Evolutionary conservation across 1,140 invertebrate genomes (phyloP).

Genomic region (Zelostemma sp.): DNA sequence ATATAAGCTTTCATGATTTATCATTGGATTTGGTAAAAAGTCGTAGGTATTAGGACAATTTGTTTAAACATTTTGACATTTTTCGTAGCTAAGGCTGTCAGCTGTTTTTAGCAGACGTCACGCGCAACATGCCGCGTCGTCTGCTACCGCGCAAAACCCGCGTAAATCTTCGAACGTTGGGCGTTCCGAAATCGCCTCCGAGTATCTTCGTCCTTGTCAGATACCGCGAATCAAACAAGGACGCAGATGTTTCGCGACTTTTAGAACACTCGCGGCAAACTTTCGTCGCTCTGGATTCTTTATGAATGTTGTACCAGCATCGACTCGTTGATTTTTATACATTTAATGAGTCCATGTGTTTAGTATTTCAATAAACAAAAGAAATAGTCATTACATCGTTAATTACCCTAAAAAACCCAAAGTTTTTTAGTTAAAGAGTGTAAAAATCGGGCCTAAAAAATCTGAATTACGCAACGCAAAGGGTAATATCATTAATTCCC

Average conservation of each 20-base stretch:
- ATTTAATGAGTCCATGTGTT: no score
- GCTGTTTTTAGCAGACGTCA: constrained; percentile 1
- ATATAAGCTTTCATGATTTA: background rate
- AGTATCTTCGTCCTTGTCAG: background rate
- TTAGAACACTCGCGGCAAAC: background rate
- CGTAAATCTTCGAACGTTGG: background rate
- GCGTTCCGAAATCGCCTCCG: background rate
- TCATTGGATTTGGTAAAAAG: background rate
- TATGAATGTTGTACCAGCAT: no score
- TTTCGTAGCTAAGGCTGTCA: background rate
- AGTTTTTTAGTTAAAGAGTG: no score
- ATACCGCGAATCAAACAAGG: background rate
- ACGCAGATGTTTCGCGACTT: background rate
- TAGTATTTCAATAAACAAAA: no score
- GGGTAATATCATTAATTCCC: no score
- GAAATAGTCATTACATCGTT: no score
- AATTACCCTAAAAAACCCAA: no score
- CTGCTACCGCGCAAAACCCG: background rate
- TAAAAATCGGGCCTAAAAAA: no score
- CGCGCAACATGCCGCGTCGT: background rate
- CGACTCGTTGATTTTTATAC: no score
- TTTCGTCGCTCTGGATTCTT: no score
- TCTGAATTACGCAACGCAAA: no score
- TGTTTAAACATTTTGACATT: background rate
- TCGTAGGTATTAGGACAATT: background rate